phyloP scores from a whole-genome alignment of 2,113 vertebrate species.

The Oreochromis niloticus region DNA sequence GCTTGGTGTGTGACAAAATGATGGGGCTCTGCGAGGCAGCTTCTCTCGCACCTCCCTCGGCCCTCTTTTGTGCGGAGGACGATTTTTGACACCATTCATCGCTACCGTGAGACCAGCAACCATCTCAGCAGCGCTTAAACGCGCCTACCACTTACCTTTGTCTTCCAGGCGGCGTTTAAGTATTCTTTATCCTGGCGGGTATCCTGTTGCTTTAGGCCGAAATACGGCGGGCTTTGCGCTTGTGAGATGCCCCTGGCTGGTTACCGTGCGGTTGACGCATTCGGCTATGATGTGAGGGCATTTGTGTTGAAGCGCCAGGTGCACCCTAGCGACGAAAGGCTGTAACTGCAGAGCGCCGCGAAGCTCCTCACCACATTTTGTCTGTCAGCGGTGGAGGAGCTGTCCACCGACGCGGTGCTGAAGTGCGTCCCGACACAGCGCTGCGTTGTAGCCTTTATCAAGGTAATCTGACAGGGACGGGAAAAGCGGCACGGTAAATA shows the following conservation, averaged over 20 bases:
- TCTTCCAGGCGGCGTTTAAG: neutral
- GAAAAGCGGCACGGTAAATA: neutral
- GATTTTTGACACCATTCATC: conserved; percentile 39
- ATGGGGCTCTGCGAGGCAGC: conserved; percentile 24
- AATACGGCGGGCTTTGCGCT: conserved; percentile 24
- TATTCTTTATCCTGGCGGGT: neutral
- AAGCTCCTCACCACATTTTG: neutral
- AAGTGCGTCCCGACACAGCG: conserved; percentile 19
- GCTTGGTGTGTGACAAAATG: conserved; percentile 39
- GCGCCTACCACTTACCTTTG: conserved; percentile 40
- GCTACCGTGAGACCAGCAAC: neutral
- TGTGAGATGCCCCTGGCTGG: conserved; percentile 54
- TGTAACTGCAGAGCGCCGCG: conserved; percentile 26
- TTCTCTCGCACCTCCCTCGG: conserved; percentile 48
- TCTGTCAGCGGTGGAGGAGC: conserved; percentile 48
- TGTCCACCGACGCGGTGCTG: conserved; percentile 63
- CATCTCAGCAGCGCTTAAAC: neutral
- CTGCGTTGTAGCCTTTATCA: neutral
- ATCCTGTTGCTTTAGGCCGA: conserved; percentile 51
- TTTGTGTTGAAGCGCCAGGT: conserved; percentile 39
- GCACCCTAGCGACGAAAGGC: conserved; percentile 35
- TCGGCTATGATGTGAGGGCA: conserved; percentile 66
- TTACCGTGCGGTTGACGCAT: conserved; percentile 67
- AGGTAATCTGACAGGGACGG: conserved; percentile 27
- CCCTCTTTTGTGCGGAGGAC: conserved; percentile 63